These are phyloP conservation scores for Lepidonotus clava DNA, from an alignment of 2,888 invertebrate genomes.

Conservation along the genomic window DNA sequence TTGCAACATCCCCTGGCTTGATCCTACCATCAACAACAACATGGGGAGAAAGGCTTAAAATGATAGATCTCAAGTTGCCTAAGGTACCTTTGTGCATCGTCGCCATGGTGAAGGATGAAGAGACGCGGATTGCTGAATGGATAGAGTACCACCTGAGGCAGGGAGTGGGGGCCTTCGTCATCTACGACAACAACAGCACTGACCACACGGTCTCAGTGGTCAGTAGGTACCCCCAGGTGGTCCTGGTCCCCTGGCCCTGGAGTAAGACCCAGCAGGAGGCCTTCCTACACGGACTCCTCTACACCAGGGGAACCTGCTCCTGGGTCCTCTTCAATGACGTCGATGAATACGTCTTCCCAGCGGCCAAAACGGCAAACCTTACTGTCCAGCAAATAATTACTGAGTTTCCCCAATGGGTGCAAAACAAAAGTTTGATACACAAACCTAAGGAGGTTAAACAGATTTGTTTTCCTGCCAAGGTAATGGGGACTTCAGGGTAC, in stretches of 20 bases:
- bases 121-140: neutral
- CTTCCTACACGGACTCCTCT: neutral
- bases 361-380: neutral
- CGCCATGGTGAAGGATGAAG: constrained; percentile 2
- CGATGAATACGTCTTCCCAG: neutral
- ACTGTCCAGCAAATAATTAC: too few relatives aligned
- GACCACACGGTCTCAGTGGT: neutral
- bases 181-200: constrained; percentile 16
- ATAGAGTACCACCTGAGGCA: constrained; percentile 2
- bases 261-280: neutral
- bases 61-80: neutral
- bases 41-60: neutral
- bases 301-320: neutral
- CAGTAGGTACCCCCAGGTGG: neutral
- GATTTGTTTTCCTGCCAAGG: neutral
- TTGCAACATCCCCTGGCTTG: neutral
- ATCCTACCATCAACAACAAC: neutral
- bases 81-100: neutral
- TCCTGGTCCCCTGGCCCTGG: neutral
- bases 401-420: neutral
- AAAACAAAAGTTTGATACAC: neutral
- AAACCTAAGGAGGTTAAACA: neutral
- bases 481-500: neutral
- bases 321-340: neutral
- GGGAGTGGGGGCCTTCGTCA: neutral